A percentile compares a stretch with the other conserved stretches of the same genome.
These are phyloP conservation scores for Zosterops pallidus DNA, from an alignment of 2,113 vertebrate genomes.

Conservation along the genomic window DNA sequence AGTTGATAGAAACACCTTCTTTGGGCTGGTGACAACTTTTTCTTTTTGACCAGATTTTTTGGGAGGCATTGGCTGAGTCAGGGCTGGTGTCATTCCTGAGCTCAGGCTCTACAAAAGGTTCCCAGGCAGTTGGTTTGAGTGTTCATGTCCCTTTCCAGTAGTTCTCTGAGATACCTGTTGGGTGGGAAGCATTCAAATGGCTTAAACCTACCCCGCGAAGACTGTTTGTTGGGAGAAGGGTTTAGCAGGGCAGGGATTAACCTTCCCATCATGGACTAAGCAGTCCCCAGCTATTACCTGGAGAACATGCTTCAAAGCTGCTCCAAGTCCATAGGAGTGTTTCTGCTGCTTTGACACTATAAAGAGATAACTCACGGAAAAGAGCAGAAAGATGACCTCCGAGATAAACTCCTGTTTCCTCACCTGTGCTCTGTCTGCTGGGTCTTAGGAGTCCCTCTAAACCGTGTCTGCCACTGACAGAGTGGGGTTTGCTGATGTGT, in stretches of 20 bases:
- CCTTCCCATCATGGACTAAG: background rate
- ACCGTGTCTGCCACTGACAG: background rate
- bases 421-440: background rate
- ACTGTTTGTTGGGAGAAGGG: background rate
- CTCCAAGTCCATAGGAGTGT: background rate
- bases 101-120: background rate
- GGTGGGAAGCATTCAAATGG: background rate
- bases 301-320: background rate
- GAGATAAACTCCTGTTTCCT: background rate
- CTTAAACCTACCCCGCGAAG: background rate
- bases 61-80: background rate
- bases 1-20: background rate
- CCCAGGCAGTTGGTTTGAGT: background rate
- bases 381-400: background rate
- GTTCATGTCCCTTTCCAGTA: background rate
- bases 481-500: background rate
- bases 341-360: background rate
- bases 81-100: background rate
- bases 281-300: background rate
- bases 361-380: background rate
- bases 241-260: background rate
- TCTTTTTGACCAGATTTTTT: background rate
- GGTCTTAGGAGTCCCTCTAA: background rate
- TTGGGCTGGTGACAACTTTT: background rate
- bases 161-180: background rate